Base-by-base conservation (phyloP, 2,797 vertebrate genomes). In the Neostethus bicornis region DNA sequence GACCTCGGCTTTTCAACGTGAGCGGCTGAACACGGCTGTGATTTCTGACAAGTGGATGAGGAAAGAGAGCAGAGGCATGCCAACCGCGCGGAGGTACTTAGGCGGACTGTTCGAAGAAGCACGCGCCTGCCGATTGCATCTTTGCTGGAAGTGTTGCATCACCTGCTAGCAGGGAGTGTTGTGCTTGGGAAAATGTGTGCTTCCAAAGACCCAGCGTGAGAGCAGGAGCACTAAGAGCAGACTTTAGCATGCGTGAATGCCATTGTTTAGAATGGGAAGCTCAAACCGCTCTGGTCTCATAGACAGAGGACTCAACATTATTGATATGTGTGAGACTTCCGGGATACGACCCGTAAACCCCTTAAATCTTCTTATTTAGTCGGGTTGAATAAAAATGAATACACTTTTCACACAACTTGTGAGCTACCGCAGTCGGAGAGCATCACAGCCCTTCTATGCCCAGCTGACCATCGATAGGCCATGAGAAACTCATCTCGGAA, bases 141-240 rank as follows among this genome's bases (percentile, higher is more conserved):
- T 86, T 75, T 63, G 68, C 81, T 81, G 70, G 83, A 89, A 79
- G 79, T 74, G 85, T 93, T 93, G 90, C 91, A 91, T 92, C 92
- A 92, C 87, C 68, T 78, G 72, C 66, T 65, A 66, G 73, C 54
- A 16, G 43, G 49, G 77, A 74, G 85, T 77, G 80, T 79, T 80
- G 80, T 82, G 85, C 85, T 86, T 89, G 84, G 88, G 88, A 87
- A 90, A 89, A 73, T 51, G 81, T 82, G 79, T 32, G 72, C 81
- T 85, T 85, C 83, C 84, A 83, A 85, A 85, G 85, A 70, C 84
- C 75, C 84, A 86, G 85, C 81, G 66, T 88, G 86, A 88, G 84
- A 88, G 71, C 81, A 47, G 59, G 79, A 83, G 81, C 66, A 81
- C 72, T 73, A 74, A 65, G 80, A 81, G 84, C 73, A 70, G 68